Base-by-base conservation (phyloP, 2,888 invertebrate species). In the Opisthograptis luteolata region DNA sequence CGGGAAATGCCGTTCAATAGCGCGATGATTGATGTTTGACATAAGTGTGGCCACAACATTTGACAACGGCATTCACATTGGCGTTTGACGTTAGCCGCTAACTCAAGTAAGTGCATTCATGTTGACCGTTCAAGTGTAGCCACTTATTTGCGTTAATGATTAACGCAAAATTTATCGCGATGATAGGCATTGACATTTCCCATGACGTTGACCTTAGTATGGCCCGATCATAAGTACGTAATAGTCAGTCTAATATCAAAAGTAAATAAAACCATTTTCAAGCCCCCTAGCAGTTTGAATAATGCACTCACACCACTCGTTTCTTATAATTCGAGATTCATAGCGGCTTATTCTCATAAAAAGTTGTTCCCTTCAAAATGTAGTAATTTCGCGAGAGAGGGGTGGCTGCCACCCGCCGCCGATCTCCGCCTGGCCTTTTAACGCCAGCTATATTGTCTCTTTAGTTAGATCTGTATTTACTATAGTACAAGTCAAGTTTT, bases 341-440 rank as follows among this genome's bases (percentile, higher is more conserved):
- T 89, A 87, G 82, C 81, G 78, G 87, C 85, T 89, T 87, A 87
- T 86, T 88, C 88, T 85, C 91, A 87, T 87, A 89, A 90, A 89
- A 90, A 89, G 83, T 88, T 88, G 85, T 87, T 87, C 87, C 87
- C 88, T 87, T 86, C 83, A 86, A 89, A 79, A 89, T 84, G 87
- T 87, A 86, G 89, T 89, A 89, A 89, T 89, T 90, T 89, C 79
- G 84, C 84, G 76, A 15, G 75, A 70, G 83, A 80, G 84, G 25
- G 81, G 83, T 71, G 39, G 73, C 66, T 71, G 64, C 68, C 62
- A 49, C 52, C 75, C 68, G 68, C 80, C 69, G 73, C 73, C 65
- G 70, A 72, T 79, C 75, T 72, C 78, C 63, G 81, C 82, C 85
- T 87, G 86, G 88, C 89, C 89, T 90, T 86, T 90, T 89, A 88